phyloP scores from a whole-genome alignment of 2,113 vertebrate species.

The Rattus rattus region DNA sequence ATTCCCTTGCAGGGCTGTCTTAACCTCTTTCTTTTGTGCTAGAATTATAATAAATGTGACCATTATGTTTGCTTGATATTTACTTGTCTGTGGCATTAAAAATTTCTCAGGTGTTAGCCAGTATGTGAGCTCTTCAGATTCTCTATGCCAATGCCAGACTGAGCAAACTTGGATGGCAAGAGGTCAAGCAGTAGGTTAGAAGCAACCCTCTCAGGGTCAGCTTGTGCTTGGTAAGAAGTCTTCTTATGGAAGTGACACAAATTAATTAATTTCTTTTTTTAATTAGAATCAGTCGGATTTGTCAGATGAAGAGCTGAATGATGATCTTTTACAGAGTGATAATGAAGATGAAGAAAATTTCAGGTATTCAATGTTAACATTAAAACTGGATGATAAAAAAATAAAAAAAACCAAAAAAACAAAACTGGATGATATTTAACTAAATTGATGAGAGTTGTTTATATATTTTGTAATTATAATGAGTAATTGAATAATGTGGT shows the following conservation, averaged over 20 bases:
- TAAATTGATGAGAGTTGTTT: background rate
- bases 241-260: slow-evolving; percentile 1
- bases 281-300: slow-evolving; percentile 95
- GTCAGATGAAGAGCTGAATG: slow-evolving; percentile 98
- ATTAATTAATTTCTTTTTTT: slow-evolving; percentile 73
- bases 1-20: background rate
- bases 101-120: background rate
- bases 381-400: background rate
- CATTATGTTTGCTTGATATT: background rate
- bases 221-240: background rate
- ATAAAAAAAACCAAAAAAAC: no score
- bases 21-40: background rate
- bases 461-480: background rate
- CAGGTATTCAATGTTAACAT: slow-evolving; percentile 81
- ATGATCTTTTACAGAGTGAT: slow-evolving; percentile 98
- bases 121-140: background rate
- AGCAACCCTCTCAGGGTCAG: background rate
- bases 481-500: background rate
- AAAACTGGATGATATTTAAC: background rate
- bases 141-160: background rate
- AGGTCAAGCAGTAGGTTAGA: background rate
- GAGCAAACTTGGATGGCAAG: background rate
- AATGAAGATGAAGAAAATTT: slow-evolving; percentile 93
- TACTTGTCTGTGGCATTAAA: background rate
- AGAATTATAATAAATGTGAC: slow-evolving; percentile 4